Conservation (phyloP, 2,797 vertebrate genomes). For the Enteromius afrohamiltoni region DNA sequence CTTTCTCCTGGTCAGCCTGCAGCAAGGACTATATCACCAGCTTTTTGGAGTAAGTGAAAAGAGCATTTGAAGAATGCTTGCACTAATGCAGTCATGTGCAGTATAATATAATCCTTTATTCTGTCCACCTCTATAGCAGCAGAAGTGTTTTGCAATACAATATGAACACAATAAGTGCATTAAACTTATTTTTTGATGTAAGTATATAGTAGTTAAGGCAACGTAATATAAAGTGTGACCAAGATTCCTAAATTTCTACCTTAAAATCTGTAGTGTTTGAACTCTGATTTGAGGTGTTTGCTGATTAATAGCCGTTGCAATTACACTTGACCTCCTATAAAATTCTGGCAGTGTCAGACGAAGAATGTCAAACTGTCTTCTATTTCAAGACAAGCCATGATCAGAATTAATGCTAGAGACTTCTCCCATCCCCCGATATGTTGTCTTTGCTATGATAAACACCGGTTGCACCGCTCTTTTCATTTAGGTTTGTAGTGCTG, state of each 20-base stretch:
- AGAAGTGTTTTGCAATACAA: too few relatives aligned
- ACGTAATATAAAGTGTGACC: too few relatives aligned
- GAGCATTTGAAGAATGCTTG: neutral
- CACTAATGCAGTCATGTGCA: neutral
- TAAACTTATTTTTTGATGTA: too few relatives aligned
- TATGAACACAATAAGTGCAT: too few relatives aligned
- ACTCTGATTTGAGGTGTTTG: neutral
- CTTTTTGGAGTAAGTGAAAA: constrained; percentile 96
- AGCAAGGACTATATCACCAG: constrained; percentile 99
- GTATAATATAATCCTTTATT: neutral
- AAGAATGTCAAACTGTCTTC: neutral
- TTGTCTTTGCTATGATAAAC: neutral
- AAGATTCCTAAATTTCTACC: neutral
- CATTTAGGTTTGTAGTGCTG: too few relatives aligned
- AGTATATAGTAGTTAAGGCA: too few relatives aligned
- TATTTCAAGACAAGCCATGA: neutral
- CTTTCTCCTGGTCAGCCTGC: constrained; percentile 98
- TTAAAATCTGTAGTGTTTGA: neutral
- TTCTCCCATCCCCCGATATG: neutral
- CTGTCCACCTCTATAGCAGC: too few relatives aligned
- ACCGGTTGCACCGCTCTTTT: too few relatives aligned
- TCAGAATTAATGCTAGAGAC: neutral
- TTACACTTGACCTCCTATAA: neutral
- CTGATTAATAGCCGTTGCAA: neutral
- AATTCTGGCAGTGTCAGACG: neutral